Conservation (phyloP, 2,797 vertebrate species). For the Fringilla coelebs region DNA sequence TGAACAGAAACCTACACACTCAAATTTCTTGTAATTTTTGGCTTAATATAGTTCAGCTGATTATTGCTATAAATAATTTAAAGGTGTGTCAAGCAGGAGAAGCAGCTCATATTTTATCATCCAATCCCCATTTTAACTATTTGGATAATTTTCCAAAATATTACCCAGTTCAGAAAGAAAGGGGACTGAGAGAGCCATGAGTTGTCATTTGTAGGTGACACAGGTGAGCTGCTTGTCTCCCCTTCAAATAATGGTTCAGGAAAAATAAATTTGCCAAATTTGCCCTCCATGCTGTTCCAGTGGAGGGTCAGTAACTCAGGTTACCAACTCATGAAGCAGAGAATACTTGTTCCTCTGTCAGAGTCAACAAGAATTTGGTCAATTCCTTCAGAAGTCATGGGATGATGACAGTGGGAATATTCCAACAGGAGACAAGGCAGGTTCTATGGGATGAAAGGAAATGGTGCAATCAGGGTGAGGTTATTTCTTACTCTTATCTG, state of each 20-base stretch:
- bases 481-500: neutral
- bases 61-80: conserved; percentile 34
- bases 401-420: neutral
- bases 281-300: neutral
- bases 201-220: neutral
- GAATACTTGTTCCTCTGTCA: neutral
- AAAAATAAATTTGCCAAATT: neutral
- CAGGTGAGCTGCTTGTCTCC: neutral
- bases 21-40: conserved; percentile 13
- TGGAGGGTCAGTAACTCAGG: neutral
- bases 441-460: neutral
- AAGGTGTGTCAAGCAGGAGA: neutral
- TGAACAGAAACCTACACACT: neutral
- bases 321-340: neutral
- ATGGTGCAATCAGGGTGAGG: neutral
- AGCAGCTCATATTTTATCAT: neutral
- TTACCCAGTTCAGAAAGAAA: neutral
- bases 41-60: conserved; percentile 6
- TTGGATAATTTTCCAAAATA: neutral
- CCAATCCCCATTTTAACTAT: neutral
- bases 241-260: neutral
- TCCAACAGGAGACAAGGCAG: neutral
- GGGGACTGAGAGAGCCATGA: neutral
- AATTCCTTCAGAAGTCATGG: neutral
- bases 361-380: neutral